phyloP scores from a whole-genome alignment of 2,113 vertebrate species.

The Eonycteris spelaea region DNA sequence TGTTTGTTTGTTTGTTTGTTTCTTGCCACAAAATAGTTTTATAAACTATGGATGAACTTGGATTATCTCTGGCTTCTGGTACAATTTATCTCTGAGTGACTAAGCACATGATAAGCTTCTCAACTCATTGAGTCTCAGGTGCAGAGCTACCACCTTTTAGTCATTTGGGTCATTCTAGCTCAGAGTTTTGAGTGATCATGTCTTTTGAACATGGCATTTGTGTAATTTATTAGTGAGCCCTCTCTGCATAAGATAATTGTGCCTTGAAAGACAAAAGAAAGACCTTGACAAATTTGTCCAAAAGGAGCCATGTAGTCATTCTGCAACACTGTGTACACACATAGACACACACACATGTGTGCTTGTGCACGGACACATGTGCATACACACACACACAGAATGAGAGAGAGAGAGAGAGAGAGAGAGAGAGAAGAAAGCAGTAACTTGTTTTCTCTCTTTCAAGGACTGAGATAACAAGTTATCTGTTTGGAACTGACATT shows the following conservation, averaged over 20 bases:
- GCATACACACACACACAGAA: background rate
- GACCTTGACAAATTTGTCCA: background rate
- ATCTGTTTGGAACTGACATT: background rate
- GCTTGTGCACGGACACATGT: background rate
- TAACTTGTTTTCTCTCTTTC: background rate
- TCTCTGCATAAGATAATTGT: background rate
- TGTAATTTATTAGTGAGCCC: background rate
- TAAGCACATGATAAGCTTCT: accelerated
- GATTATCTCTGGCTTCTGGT: background rate
- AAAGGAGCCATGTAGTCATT: background rate
- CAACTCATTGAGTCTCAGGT: background rate
- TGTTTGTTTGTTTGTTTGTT: background rate
- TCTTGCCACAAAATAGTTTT: background rate
- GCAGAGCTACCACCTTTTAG: background rate
- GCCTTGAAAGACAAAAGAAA: background rate
- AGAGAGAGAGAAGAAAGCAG: background rate
- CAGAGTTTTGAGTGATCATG: background rate
- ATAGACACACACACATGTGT: too few relatives aligned
- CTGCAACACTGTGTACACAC: background rate
- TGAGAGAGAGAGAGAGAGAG: too few relatives aligned
- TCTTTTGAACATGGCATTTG: background rate
- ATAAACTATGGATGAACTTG: background rate
- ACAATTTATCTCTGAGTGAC: background rate
- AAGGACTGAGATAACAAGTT: background rate
- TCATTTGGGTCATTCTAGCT: background rate